These are phyloP conservation scores for Sakesphorus luctuosus DNA, from an alignment of 2,113 vertebrate species.

Conservation along the genomic window DNA sequence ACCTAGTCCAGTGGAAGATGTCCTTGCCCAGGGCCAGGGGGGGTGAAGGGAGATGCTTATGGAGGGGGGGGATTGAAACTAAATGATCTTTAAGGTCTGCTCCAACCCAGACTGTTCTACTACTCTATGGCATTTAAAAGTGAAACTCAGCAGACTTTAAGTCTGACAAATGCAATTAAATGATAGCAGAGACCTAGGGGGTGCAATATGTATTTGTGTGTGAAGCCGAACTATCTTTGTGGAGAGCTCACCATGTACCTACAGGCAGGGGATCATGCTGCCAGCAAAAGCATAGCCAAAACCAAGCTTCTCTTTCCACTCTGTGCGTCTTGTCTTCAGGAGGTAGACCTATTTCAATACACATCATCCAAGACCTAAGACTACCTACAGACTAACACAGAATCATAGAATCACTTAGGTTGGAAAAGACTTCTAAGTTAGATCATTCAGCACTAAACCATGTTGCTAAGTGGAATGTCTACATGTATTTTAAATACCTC, in stretches of 20 bases:
- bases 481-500: neutral
- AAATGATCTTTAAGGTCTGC: neutral
- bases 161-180: neutral
- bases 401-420: neutral
- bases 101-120: neutral
- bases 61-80: neutral
- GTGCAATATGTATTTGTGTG: neutral
- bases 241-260: neutral
- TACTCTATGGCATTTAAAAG: neutral
- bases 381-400: neutral
- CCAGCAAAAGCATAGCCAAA: neutral
- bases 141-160: neutral
- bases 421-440: neutral
- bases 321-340: neutral
- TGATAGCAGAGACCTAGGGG: neutral
- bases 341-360: neutral
- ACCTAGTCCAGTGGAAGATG: neutral
- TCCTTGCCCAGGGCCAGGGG: too few species aligned
- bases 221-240: neutral
- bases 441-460: neutral
- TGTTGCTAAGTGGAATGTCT: neutral
- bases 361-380: neutral
- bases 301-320: neutral
- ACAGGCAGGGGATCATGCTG: accelerated
- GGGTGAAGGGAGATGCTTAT: neutral